Conservation (phyloP, 2,113 vertebrate genomes). For the Collichthys lucidus region DNA sequence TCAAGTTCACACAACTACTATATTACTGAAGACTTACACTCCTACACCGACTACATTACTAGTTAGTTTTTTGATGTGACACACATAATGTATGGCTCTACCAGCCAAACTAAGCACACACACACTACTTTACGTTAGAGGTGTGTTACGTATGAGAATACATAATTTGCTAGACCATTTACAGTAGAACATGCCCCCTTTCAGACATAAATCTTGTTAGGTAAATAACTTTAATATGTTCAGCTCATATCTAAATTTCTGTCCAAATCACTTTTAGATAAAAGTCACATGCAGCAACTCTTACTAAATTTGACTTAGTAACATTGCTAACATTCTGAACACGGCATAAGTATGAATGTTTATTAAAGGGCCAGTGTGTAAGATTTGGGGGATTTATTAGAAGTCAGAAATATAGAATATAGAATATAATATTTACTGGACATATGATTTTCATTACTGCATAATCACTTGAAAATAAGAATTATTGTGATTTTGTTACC, state of each 20-base stretch:
- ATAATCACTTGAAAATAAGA: no score
- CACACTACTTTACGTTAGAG: background rate
- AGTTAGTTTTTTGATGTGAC: background rate
- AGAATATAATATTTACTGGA: no score
- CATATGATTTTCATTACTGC: no score
- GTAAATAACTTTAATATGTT: background rate
- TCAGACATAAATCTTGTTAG: background rate
- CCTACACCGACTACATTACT: background rate
- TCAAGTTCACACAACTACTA: background rate
- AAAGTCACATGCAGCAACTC: background rate
- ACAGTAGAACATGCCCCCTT: background rate
- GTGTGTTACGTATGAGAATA: background rate
- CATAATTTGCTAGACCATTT: background rate
- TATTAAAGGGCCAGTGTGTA: no score
- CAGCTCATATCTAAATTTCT: background rate
- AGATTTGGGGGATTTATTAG: no score
- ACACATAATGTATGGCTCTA: background rate
- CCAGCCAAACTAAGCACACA: background rate
- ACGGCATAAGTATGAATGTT: background rate
- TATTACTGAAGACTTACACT: background rate
- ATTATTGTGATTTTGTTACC: no score
- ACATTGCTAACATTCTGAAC: background rate
- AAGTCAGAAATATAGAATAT: no score
- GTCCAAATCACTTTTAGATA: background rate
- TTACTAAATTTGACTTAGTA: background rate